Evolutionary conservation across 1,140 invertebrate species (phyloP).

Genomic region (Trichoplusia ni): DNA sequence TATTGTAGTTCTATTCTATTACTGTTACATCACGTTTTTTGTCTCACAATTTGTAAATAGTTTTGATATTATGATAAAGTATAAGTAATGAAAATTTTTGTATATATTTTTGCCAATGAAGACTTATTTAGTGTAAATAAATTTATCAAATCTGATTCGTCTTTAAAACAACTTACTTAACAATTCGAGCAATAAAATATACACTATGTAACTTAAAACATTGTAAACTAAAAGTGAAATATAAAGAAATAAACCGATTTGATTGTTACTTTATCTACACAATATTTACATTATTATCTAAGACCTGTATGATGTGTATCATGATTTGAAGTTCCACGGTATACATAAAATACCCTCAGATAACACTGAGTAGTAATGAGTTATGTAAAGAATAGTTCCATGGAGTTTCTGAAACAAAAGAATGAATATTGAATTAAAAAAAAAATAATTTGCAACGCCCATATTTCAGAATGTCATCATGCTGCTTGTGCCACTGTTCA

Average conservation of each 20-base stretch:
- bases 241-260: slow-evolving; percentile 6
- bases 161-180: background rate
- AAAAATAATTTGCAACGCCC: too few species aligned
- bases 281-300: slow-evolving; percentile 3
- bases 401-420: slow-evolving; percentile 73
- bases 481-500: too few species aligned
- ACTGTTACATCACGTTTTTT: slow-evolving; percentile 9
- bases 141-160: slow-evolving; percentile 10
- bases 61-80: background rate
- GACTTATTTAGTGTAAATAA: slow-evolving; percentile 14
- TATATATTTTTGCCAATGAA: slow-evolving; percentile 25
- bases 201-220: background rate
- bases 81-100: background rate
- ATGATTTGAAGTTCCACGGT: slow-evolving; percentile 93
- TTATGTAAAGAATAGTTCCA: slow-evolving; percentile 88
- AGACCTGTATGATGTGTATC: background rate
- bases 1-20: slow-evolving; percentile 1
- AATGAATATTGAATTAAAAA: slow-evolving; percentile 19
- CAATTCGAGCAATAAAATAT: slow-evolving; percentile 7
- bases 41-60: slow-evolving; percentile 8
- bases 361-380: slow-evolving; percentile 95
- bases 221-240: slow-evolving; percentile 1
- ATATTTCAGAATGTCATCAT: too few species aligned
- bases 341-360: slow-evolving; percentile 95
- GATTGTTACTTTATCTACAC: slow-evolving; percentile 9